A percentile compares a stretch with the other conserved stretches of the same genome.
Conservation (phyloP, 92 coral and sea anemone genomes). For the Phenganax marumi region DNA sequence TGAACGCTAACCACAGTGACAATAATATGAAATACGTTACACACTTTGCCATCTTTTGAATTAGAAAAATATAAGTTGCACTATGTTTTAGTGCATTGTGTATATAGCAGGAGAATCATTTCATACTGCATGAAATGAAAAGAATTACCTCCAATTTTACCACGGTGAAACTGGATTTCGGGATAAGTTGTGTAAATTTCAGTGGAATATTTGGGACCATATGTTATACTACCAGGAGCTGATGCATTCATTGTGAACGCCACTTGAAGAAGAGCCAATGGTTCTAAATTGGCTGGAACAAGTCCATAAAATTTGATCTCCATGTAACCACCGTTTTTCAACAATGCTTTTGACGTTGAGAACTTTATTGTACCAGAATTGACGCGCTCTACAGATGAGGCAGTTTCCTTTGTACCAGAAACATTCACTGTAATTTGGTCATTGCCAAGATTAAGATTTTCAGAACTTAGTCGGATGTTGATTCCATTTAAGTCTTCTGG, state of each 20-base stretch:
- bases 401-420: conserved; percentile 3
- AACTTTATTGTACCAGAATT: conserved; percentile 1
- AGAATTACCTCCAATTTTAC: conserved; percentile 39
- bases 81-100: not conserved
- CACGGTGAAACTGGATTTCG: conserved; percentile 62
- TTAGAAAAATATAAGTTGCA: not conserved
- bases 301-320: conserved; percentile 55
- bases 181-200: conserved; percentile 81
- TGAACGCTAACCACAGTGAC: too few species aligned
- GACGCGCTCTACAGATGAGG: conserved; percentile 23
- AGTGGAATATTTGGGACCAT: conserved; percentile 70
- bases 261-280: conserved; percentile 78
- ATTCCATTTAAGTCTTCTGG: conserved; percentile 31
- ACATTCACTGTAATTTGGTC: not conserved
- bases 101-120: not conserved
- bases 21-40: too few species aligned
- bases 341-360: conserved; percentile 2
- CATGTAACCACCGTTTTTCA: not conserved
- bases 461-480: conserved; percentile 5
- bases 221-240: conserved; percentile 31
- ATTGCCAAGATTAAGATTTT: not conserved
- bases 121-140: not conserved
- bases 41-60: too few species aligned
- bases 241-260: conserved; percentile 53
- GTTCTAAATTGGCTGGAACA: conserved; percentile 62